A percentile compares a stretch with the other conserved stretches of the same genome.
These are phyloP conservation scores for Coleophora deauratella DNA, from an alignment of 2,888 invertebrate species.

Conservation along the genomic window DNA sequence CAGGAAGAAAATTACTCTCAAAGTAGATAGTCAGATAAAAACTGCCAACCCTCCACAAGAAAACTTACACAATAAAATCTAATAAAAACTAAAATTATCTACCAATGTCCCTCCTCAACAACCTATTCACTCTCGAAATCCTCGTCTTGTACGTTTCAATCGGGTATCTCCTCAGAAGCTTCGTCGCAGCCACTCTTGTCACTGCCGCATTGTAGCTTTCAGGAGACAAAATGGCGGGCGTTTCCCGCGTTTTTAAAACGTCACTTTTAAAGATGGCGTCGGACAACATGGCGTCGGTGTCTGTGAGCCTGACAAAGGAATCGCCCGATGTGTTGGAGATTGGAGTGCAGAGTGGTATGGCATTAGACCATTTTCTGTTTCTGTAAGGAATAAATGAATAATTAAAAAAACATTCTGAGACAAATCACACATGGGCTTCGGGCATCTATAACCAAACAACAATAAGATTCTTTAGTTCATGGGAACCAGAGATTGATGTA, in stretches of 20 bases:
- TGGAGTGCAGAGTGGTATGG: conserved; percentile 83
- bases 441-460: too few relatives aligned
- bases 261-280: conserved; percentile 44
- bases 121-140: conserved; percentile 52
- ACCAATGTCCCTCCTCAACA: conserved; percentile 51
- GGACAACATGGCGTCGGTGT: conserved; percentile 64
- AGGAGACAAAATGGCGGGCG: conserved; percentile 60
- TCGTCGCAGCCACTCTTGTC: conserved; percentile 51
- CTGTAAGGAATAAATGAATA: conserved; percentile 37
- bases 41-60: too few relatives aligned
- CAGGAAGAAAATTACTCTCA: too few relatives aligned
- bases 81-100: conserved; percentile 43
- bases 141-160: conserved; percentile 59
- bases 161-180: conserved; percentile 44
- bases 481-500: not conserved
- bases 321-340: conserved; percentile 53
- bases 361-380: conserved; percentile 90
- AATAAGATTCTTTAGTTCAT: not conserved
- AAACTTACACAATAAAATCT: not conserved
- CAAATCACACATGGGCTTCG: not conserved
- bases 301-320: conserved; percentile 52
- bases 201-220: conserved; percentile 60
- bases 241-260: conserved; percentile 51
- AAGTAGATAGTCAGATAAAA: too few relatives aligned
- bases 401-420: not conserved